Evolutionary conservation across 2,113 vertebrate species (phyloP).

Genomic region (Eulemur rufifrons): DNA sequence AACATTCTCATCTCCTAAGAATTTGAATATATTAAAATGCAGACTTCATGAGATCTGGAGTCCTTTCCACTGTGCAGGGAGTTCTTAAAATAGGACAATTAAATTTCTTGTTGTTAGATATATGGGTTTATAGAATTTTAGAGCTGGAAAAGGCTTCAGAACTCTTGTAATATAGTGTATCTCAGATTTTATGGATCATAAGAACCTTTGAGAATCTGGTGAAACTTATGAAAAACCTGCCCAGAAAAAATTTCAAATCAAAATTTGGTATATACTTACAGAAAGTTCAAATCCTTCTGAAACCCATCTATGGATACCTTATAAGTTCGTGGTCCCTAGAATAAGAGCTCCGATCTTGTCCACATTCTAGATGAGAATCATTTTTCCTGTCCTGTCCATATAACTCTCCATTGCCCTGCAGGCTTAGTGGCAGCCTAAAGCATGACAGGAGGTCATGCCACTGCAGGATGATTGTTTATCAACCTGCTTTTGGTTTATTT

Average conservation of each 20-base stretch:
- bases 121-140: slow-evolving; percentile 6
- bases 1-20: background rate
- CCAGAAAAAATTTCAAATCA: background rate
- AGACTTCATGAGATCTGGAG: slow-evolving; percentile 11
- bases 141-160: background rate
- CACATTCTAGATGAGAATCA: background rate
- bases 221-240: background rate
- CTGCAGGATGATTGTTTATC: background rate
- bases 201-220: background rate
- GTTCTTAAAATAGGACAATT: slow-evolving; percentile 42
- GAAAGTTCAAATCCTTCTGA: background rate
- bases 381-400: background rate
- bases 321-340: background rate
- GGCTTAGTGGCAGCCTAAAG: background rate
- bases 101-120: slow-evolving; percentile 1
- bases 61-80: background rate
- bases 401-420: background rate
- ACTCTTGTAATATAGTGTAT: background rate
- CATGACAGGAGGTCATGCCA: accelerated
- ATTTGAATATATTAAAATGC: slow-evolving; percentile 31
- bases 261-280: background rate
- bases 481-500: background rate
- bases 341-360: background rate
- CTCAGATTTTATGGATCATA: background rate
- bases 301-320: background rate